These are phyloP conservation scores for Sminthurinus signatus DNA, from an alignment of 1,140 invertebrate genomes.

Conservation along the genomic window DNA sequence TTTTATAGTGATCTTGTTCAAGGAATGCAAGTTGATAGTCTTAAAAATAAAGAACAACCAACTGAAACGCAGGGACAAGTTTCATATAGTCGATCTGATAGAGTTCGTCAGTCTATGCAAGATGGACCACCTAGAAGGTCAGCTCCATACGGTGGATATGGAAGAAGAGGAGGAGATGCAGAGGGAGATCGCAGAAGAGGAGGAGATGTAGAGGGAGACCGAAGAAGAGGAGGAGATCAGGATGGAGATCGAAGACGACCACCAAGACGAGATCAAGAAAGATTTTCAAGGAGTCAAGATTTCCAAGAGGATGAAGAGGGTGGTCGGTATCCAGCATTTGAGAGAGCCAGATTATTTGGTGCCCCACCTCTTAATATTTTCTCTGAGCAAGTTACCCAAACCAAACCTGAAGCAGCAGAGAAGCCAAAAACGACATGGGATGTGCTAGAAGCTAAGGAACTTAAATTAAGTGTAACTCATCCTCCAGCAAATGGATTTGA, in stretches of 20 bases:
- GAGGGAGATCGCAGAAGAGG: constrained; percentile 16
- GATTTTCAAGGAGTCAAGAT: background rate
- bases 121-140: constrained; percentile 15
- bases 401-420: constrained; percentile 28
- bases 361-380: constrained; percentile 57
- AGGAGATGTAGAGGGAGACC: constrained; percentile 14
- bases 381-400: constrained; percentile 35
- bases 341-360: constrained; percentile 48
- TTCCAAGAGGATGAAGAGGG: background rate
- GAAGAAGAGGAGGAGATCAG: constrained; percentile 26
- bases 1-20: too few species aligned
- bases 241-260: constrained; percentile 28
- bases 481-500: constrained; percentile 82
- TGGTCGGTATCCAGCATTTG: too few species aligned
- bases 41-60: constrained; percentile 26
- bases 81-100: constrained; percentile 41
- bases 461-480: constrained; percentile 57
- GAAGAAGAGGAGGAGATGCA: background rate
- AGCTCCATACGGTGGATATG: too few species aligned
- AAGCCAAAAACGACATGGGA: constrained; percentile 60
- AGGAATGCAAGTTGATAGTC: constrained; percentile 66
- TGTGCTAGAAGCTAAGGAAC: constrained; percentile 55
- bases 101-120: constrained; percentile 47
- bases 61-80: background rate
- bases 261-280: background rate